Percentiles rank a stretch among this genome's conserved stretches.
phyloP scores from a whole-genome alignment of 2,113 vertebrate species.

The Pseudopodoces humilis region DNA sequence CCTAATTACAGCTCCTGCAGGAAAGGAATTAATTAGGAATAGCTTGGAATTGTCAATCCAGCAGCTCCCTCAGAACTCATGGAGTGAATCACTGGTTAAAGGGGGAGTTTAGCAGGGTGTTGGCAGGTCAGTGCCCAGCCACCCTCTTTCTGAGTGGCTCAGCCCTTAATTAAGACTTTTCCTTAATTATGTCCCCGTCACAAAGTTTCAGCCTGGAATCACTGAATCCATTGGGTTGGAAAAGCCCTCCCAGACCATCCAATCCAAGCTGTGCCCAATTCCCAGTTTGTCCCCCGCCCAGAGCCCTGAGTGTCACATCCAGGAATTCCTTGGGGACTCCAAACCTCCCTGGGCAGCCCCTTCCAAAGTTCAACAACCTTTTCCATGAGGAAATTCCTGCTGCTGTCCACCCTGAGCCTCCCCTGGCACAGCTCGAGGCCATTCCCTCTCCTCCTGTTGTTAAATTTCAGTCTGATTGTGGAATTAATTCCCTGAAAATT shows the following conservation, averaged over 20 bases:
- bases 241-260: neutral
- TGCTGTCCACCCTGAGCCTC: neutral
- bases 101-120: neutral
- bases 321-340: neutral
- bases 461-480: neutral
- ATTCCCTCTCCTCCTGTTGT: neutral
- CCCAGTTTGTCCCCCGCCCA: neutral
- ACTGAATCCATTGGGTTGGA: neutral
- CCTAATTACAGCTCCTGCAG: neutral
- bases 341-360: neutral
- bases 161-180: neutral
- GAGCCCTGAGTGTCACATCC: neutral
- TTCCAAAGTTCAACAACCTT: neutral
- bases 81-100: neutral
- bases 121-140: neutral
- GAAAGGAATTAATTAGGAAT: neutral
- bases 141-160: neutral
- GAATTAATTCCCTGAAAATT: neutral
- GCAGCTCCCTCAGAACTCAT: neutral
- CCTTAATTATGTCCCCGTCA: neutral
- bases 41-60: neutral
- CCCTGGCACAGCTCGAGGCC: neutral
- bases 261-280: accelerated
- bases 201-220: neutral
- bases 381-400: neutral